Conservation (phyloP, 2,797 vertebrate genomes). For the Pitangus sulphuratus region DNA sequence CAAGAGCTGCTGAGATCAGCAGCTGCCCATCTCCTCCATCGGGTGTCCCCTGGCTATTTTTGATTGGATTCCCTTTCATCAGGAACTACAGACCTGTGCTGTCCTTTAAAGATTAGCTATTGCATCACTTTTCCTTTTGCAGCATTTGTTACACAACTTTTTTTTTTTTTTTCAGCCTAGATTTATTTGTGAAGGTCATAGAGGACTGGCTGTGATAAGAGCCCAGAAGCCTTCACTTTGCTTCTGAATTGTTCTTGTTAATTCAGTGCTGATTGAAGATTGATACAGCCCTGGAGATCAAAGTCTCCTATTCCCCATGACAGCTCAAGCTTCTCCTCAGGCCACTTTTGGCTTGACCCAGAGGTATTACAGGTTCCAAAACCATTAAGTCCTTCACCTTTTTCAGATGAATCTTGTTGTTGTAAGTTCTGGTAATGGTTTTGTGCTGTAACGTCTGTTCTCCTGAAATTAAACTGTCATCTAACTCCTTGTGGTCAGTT, state of each 20-base stretch:
- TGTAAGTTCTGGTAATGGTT: constrained; percentile 17
- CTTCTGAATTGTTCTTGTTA: constrained; percentile 47
- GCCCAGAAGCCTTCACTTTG: neutral
- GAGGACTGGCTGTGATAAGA: neutral
- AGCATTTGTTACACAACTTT: neutral
- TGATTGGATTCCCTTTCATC: constrained; percentile 12
- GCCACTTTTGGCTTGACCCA: constrained; percentile 8
- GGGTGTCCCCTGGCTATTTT: neutral
- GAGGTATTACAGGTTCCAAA: constrained; percentile 23
- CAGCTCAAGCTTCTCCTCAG: constrained; percentile 2
- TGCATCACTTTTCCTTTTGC: neutral
- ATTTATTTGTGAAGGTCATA: constrained; percentile 42
- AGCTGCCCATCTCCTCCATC: neutral
- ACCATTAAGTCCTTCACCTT: constrained; percentile 16
- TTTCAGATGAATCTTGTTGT: neutral
- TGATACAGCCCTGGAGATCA: constrained; percentile 28
- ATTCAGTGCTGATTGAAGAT: constrained; percentile 49
- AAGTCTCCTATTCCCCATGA: constrained; percentile 3
- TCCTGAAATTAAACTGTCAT: constrained; percentile 34
- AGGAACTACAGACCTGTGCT: neutral
- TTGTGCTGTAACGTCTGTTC: neutral
- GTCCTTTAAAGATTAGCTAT: constrained; percentile 21
- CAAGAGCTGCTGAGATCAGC: neutral
- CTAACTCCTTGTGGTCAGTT: constrained; percentile 25
- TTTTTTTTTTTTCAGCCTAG: neutral